These are phyloP conservation scores for Neodon shergylaensis DNA, from an alignment of 2,113 vertebrate species.

Conservation along the genomic window DNA sequence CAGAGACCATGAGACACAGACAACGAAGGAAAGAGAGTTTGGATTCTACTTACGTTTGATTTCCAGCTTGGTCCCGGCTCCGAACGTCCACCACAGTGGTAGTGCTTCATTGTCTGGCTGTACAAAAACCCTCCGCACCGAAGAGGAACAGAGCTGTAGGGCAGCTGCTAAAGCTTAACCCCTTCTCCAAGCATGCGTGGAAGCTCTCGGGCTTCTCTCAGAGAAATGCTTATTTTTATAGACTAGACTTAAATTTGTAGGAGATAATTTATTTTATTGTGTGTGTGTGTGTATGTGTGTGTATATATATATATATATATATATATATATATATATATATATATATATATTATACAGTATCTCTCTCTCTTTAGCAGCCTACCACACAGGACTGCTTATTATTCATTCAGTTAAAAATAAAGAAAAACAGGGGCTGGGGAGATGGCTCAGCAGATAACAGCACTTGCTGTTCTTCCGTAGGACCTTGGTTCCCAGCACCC, in stretches of 20 bases:
- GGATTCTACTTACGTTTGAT: constrained; percentile 74
- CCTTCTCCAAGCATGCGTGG: neutral
- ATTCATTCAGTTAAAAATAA: neutral
- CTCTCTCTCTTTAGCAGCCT: neutral
- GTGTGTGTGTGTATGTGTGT: too few relatives aligned
- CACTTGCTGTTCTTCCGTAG: neutral
- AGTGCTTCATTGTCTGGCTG: neutral
- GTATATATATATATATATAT: neutral
- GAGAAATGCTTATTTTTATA: neutral
- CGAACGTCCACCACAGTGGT: constrained; percentile 69
- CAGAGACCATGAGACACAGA: neutral
- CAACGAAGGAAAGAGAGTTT: neutral
- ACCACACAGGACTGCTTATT: neutral
- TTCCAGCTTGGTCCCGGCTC: constrained; percentile 66
- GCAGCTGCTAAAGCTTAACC: constrained; percentile 12
- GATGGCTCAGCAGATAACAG: neutral
- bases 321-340: neutral
- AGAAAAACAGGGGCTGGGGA: neutral
- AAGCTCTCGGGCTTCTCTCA: neutral
- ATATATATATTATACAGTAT: neutral
- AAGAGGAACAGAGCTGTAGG: constrained; percentile 29
- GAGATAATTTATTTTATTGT: neutral
- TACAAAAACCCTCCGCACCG: constrained; percentile 61
- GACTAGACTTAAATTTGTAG: constrained; percentile 2
- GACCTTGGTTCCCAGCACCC: neutral